A percentile compares a stretch with the other conserved stretches of the same genome.
phyloP scores from a whole-genome alignment of 1,140 invertebrate species.

The Panagrolaimus sp. region DNA sequence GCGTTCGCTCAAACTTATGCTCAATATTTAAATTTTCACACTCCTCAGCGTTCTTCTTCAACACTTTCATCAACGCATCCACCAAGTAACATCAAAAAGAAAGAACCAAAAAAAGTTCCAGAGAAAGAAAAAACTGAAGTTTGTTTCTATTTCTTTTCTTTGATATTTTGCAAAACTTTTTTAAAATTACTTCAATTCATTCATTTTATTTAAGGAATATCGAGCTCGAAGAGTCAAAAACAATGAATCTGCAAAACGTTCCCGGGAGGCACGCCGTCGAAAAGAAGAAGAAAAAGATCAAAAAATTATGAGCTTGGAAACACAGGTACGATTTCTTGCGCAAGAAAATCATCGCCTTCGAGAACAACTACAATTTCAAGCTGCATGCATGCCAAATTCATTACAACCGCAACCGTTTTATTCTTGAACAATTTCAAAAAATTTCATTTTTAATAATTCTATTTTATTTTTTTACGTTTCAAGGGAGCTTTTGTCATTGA shows the following conservation, averaged over 20 bases:
- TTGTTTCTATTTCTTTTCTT: background rate
- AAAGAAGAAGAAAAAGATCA: conserved; percentile 6
- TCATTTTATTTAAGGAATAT: conserved; percentile 3
- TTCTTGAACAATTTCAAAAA: too few species aligned
- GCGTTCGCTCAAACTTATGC: too few species aligned
- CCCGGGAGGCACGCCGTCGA: background rate
- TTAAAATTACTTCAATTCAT: background rate
- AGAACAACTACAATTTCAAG: background rate
- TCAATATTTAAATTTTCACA: too few species aligned
- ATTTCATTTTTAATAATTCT: too few species aligned
- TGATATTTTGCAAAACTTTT: background rate
- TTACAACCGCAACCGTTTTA: conserved; percentile 4
- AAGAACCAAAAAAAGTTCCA: conserved; percentile 4
- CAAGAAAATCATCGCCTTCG: background rate
- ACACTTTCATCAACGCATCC: too few species aligned
- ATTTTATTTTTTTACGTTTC: too few species aligned
- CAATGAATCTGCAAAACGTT: conserved; percentile 12
- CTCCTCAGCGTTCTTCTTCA: too few species aligned
- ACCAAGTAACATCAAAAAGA: background rate
- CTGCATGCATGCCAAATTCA: background rate
- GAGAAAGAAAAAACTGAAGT: conserved; percentile 1
- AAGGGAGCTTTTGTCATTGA: too few species aligned
- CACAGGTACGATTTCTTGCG: background rate
- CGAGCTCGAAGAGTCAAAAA: conserved; percentile 4
- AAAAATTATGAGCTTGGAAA: background rate